Evolutionary conservation across 2,888 invertebrate genomes (phyloP).

Genomic region (Ennomos fuscantarius): DNA sequence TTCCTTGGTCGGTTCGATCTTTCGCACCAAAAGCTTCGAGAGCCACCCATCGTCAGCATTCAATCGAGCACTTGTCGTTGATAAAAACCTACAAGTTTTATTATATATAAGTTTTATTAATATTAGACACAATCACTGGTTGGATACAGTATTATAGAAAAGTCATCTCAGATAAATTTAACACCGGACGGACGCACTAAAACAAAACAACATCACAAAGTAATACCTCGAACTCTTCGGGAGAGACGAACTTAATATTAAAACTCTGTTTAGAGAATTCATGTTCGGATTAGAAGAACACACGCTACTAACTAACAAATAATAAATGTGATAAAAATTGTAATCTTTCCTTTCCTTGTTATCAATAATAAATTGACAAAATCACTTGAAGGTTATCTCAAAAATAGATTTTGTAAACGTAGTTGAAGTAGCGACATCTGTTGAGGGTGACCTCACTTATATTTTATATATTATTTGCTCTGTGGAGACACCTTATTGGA

Average conservation of each 20-base stretch:
- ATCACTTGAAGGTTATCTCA: conserved; percentile 83
- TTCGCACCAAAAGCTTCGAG: conserved; percentile 94
- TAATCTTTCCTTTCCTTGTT: conserved; percentile 53
- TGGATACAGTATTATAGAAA: conserved; percentile 25
- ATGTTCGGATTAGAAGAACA: conserved; percentile 54
- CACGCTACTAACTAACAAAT: conserved; percentile 34
- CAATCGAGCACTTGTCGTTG: conserved; percentile 65
- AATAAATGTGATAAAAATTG: conserved; percentile 43
- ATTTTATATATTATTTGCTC: too few species aligned
- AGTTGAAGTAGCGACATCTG: conserved; percentile 62
- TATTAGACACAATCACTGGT: conserved; percentile 36
- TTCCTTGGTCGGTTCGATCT: conserved; percentile 97
- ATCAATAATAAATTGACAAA: conserved; percentile 79
- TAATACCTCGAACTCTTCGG: conserved; percentile 73
- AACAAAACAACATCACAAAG: conserved; percentile 41
- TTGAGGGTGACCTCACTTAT: conserved; percentile 44
- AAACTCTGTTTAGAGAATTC: conserved; percentile 73
- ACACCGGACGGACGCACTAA: conserved; percentile 45
- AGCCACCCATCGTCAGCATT: conserved; percentile 91
- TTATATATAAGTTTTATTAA: conserved; percentile 40
- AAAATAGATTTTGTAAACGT: conserved; percentile 64
- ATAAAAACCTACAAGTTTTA: conserved; percentile 68
- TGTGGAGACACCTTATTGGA: too few species aligned
- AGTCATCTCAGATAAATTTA: conserved; percentile 51
- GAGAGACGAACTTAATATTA: conserved; percentile 62